Percentiles rank a stretch among this genome's conserved stretches.
These are phyloP conservation scores for Stenotaenia linearis DNA, from an alignment of 2,888 invertebrate species.

Conservation along the genomic window DNA sequence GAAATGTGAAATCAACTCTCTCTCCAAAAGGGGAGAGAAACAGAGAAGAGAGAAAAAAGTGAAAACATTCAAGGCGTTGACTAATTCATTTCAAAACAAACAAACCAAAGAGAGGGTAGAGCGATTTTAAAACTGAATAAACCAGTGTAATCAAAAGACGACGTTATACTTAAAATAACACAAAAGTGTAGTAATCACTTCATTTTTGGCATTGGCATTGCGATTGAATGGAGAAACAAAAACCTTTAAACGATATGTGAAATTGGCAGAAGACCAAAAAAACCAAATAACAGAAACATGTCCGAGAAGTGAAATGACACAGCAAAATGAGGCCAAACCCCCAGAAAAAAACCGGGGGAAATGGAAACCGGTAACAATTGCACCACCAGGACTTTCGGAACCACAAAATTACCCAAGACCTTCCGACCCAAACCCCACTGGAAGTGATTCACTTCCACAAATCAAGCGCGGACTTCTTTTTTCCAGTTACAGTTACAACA, in stretches of 20 bases:
- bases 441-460: neutral
- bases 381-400: neutral
- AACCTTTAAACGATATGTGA: neutral
- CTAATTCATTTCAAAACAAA: constrained; percentile 5
- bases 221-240: neutral
- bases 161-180: neutral
- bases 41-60: neutral
- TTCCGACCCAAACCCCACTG: neutral
- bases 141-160: neutral
- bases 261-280: neutral
- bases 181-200: neutral
- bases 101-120: neutral
- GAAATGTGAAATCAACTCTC: neutral
- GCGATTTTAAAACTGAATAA: neutral
- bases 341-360: neutral
- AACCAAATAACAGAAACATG: neutral
- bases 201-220: neutral
- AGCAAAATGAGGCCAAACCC: neutral
- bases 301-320: neutral
- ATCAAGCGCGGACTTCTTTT: neutral
- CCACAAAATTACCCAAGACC: neutral
- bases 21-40: neutral
- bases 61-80: neutral
- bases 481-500: no score
- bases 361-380: neutral